phyloP scores from a whole-genome alignment of 2,113 vertebrate genomes.

The Tragelaphus scriptus region DNA sequence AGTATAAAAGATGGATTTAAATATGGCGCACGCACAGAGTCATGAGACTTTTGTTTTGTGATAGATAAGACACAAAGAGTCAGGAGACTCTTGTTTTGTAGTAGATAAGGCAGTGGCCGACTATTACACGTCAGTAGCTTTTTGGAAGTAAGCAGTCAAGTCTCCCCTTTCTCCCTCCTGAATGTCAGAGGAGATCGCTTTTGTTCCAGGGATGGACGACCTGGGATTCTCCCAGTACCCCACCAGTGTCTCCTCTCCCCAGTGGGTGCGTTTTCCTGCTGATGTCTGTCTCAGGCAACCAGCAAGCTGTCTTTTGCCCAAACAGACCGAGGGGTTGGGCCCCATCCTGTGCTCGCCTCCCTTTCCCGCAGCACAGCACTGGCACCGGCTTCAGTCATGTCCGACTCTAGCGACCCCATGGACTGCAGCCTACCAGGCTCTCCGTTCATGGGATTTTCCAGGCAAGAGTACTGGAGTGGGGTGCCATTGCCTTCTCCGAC shows the following conservation, averaged over 20 bases:
- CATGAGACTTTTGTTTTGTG: neutral
- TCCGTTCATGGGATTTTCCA: too few species aligned
- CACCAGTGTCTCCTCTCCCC: neutral
- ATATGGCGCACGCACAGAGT: neutral
- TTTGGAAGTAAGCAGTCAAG: neutral
- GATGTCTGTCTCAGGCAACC: neutral
- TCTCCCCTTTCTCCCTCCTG: neutral
- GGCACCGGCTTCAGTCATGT: too few species aligned
- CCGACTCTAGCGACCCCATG: too few species aligned
- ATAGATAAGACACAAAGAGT: neutral
- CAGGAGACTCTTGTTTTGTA: neutral
- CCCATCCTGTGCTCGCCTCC: neutral
- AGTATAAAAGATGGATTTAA: neutral
- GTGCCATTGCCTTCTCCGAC: too few species aligned
- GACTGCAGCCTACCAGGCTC: too few species aligned
- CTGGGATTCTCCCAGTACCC: neutral
- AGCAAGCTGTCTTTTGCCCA: accelerated
- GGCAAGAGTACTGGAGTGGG: too few species aligned
- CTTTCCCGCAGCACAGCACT: neutral
- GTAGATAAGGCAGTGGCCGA: neutral
- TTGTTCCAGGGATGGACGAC: neutral
- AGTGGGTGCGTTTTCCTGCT: neutral
- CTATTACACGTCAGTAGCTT: accelerated
- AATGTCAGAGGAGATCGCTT: neutral
- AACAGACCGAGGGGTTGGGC: neutral